Evolutionary conservation across 2,888 invertebrate species (phyloP), one percentile per base, ranked within the genome.

Genomic region (Agrotis exclamationis): DNA sequence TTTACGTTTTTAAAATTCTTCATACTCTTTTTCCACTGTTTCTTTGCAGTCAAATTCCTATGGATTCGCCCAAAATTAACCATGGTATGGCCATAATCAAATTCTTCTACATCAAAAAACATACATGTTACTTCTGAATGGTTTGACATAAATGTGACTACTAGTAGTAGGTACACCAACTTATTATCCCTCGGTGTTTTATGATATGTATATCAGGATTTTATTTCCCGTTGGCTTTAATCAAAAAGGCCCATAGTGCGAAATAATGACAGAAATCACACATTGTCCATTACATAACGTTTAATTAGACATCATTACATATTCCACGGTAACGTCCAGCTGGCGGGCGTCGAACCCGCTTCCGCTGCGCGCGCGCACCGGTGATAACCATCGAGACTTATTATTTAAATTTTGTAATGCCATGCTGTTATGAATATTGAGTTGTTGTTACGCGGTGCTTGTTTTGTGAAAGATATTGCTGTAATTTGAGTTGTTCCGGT

Each of bases 281-380:
- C 59, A 64, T 70, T 39, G 22, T 58, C 54, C 51, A 76, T 86
- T 82, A 70, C 75, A 73, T 87, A 87, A 84, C 83, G 82, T 88
- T 84, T 90, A 90, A 91, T 93, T 90, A 91, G 60, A 82, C 70
- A 64, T 68, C 77, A 91, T 93, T 92, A 91, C 89, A 90, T 92
- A 93, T 92, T 90, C 91, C 87, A 90, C 89, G 89, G 92, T 92
- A 90, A 88, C 88, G 92, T 90, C 88, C 92, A 90, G 90, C 88
- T 85, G 80, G 82, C 92, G 94, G 94, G 87, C 95, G 76, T 91
- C 94, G 95, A 95, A 94, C 95, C 83, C 92, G 88, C 90, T 92
- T 93, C 94, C 93, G 93, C 85, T 90, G 79, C 70, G 79, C 77
- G 65, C 71, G 79, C 76, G 74, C 83, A 79, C 72, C 76, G 83